Conservation (phyloP, 1,140 invertebrate genomes). For the Drosophila sp. region DNA sequence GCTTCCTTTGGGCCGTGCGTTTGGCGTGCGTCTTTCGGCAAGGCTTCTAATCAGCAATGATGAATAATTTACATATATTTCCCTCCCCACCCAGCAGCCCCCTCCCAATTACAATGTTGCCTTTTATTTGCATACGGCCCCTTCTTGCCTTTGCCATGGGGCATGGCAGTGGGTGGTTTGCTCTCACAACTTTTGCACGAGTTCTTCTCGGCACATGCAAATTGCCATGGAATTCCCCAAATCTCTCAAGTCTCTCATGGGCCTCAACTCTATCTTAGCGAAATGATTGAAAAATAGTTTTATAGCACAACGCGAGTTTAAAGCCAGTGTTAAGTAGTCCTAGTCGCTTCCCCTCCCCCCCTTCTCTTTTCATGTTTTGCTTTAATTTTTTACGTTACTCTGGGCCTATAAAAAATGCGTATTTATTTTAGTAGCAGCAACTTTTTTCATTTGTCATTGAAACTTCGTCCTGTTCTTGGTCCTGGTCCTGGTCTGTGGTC, state of each 20-base stretch:
- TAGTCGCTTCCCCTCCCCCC: not conserved
- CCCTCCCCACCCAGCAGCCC: constrained; percentile 6
- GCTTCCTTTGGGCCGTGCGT: constrained; percentile 23
- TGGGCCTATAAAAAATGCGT: constrained; percentile 71
- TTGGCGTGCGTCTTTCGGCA: constrained; percentile 31
- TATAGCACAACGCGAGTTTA: constrained; percentile 35
- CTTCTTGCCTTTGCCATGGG: constrained; percentile 10
- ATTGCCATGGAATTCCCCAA: constrained; percentile 79
- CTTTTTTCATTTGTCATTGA: constrained; percentile 82
- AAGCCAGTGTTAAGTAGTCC: constrained; percentile 42
- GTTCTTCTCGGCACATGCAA: constrained; percentile 61
- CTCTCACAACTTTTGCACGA: constrained; percentile 45
- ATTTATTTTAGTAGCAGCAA: constrained; percentile 70
- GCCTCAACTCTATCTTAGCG: constrained; percentile 19
- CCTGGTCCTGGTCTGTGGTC: not conserved
- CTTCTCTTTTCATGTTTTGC: not conserved
- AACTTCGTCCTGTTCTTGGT: constrained; percentile 65
- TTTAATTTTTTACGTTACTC: constrained; percentile 32
- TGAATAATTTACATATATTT: constrained; percentile 83
- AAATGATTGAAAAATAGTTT: constrained; percentile 68
- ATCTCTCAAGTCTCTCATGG: constrained; percentile 68
- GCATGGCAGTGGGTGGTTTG: constrained; percentile 15
- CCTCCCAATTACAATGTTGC: constrained; percentile 75
- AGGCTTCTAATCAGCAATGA: constrained; percentile 82
- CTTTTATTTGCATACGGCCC: constrained; percentile 74